phyloP scores from a whole-genome alignment of 2,797 vertebrate genomes.

The Carcharodon carcharias region DNA sequence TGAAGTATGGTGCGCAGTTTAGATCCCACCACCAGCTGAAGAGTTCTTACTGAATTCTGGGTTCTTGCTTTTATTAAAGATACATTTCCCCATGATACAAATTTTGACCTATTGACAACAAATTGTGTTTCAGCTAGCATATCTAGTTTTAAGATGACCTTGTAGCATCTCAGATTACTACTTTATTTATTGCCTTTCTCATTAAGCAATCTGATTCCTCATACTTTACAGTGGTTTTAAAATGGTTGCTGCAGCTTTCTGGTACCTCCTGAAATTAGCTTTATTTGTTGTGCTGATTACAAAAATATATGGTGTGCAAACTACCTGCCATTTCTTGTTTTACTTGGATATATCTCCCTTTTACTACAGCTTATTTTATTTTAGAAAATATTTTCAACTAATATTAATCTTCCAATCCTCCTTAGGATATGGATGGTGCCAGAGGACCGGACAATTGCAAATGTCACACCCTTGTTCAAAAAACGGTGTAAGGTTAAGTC shows the following conservation, averaged over 20 bases:
- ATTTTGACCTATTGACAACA: background rate
- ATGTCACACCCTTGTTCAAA: too few species aligned
- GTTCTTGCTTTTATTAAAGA: background rate
- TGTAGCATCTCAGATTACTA: background rate
- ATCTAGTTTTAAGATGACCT: background rate
- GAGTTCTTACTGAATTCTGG: background rate
- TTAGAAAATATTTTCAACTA: background rate
- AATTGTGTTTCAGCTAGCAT: background rate
- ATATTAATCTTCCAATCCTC: background rate
- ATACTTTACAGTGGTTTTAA: background rate
- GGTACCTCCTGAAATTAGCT: background rate
- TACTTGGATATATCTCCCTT: background rate
- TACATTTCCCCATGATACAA: background rate
- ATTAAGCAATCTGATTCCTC: constrained; percentile 9
- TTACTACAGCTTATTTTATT: background rate
- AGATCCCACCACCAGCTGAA: background rate
- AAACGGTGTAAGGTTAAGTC: too few species aligned
- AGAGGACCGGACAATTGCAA: too few species aligned
- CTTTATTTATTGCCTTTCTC: background rate
- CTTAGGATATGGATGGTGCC: too few species aligned
- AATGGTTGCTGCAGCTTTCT: background rate
- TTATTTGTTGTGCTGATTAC: background rate
- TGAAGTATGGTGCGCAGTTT: background rate
- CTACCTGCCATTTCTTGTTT: background rate
- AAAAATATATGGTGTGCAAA: background rate